phyloP scores from a whole-genome alignment of 2,797 vertebrate genomes.

The Danio choprae region DNA sequence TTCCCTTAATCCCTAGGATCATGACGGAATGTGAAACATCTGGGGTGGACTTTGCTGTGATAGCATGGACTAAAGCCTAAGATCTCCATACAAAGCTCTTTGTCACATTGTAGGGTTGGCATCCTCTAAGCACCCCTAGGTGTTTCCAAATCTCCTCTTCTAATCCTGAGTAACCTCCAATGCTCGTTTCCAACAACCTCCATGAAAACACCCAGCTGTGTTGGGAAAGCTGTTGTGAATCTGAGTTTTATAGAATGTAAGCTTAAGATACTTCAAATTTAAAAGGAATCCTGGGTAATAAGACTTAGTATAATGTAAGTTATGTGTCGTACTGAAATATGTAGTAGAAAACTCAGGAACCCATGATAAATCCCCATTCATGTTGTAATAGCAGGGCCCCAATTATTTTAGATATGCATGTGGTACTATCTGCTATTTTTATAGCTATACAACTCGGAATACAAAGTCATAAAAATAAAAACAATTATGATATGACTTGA shows the following conservation, averaged over 20 bases:
- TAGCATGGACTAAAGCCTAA: slow-evolving; percentile 74
- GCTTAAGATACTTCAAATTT: neutral
- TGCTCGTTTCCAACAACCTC: neutral
- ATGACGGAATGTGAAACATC: slow-evolving; percentile 76
- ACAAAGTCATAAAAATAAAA: too few species aligned
- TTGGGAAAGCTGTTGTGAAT: neutral
- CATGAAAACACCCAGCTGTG: neutral
- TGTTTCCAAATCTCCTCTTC: slow-evolving; percentile 19
- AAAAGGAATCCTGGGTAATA: neutral
- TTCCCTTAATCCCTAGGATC: slow-evolving; percentile 74
- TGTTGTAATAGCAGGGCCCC: too few species aligned
- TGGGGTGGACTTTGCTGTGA: slow-evolving; percentile 73
- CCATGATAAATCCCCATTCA: too few species aligned
- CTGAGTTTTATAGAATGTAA: neutral
- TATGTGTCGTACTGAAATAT: too few species aligned
- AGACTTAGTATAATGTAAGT: too few species aligned
- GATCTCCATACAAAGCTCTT: slow-evolving; percentile 49
- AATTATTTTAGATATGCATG: too few species aligned
- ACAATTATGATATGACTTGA: too few species aligned
- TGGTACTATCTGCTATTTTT: too few species aligned
- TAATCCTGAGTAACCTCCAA: slow-evolving; percentile 36
- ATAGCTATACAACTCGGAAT: too few species aligned
- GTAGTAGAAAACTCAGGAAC: too few species aligned
- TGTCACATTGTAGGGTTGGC: slow-evolving; percentile 14
- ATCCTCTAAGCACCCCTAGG: slow-evolving; percentile 34